Evolutionary conservation across 2,113 vertebrate species (phyloP).

Genomic region (Herpetotheres cachinnans): DNA sequence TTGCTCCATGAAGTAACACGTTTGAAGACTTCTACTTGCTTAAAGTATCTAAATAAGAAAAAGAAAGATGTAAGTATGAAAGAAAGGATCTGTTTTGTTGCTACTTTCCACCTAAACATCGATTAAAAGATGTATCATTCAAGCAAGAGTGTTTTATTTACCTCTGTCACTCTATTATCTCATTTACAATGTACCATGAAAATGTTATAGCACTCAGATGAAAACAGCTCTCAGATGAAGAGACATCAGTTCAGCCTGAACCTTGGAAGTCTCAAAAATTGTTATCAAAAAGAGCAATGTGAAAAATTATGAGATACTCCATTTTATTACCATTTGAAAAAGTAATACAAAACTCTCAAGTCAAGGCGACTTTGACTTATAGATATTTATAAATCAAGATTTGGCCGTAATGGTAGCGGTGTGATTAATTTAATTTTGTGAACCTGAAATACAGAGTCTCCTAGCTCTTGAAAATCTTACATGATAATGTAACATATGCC

Average conservation of each 20-base stretch:
- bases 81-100: not conserved
- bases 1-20: not conserved
- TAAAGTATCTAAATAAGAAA: not conserved
- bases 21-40: not conserved
- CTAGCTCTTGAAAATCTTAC: not conserved
- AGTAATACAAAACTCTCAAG: not conserved
- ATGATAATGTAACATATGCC: not conserved
- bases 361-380: not conserved
- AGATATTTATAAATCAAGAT: not conserved
- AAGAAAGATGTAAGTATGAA: not conserved
- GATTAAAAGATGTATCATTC: not conserved
- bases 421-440: not conserved
- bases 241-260: not conserved
- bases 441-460: not conserved
- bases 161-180: not conserved
- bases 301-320: not conserved
- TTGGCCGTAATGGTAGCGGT: not conserved
- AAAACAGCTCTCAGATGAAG: not conserved
- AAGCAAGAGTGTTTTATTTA: not conserved
- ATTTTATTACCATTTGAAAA: not conserved
- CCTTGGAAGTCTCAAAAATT: not conserved
- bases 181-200: not conserved
- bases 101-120: not conserved
- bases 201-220: not conserved
- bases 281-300: not conserved